Base-by-base conservation (phyloP, 2,888 invertebrate genomes). In the Malthinus flaveolus region DNA sequence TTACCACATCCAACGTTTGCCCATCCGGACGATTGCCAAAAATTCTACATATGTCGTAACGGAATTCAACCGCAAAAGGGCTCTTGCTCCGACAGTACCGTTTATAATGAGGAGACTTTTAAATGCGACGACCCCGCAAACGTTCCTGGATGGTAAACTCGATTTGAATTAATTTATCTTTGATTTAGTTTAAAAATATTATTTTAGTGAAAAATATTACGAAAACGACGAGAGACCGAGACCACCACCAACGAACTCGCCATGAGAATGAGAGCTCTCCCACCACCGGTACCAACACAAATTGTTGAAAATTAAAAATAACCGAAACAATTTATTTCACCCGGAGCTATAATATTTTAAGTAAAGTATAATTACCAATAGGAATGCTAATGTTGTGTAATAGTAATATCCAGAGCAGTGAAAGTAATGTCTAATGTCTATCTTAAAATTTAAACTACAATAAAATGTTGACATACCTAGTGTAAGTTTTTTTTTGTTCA, bases 21-120 rank as follows among this genome's bases (percentile, higher is more conserved):
- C 1, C 90, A 91, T 78, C 88, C 89, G 0, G 87, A 88, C 15
- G 90, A 91, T 75, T 92, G 91, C 74, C 87, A 87, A 73, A 90
- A 90, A 74, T 91, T 91, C 81, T 91, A 90, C 80, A 90, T 91
- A 70, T 91, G 91, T 78, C 83, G 89, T 63, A 89, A 90, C 69
- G 90, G 89, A 0, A 83, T 89, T 2, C 85, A 84, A 68, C 91
- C 91, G 0, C 89, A 90, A 73, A 87, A 87, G 71, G 89, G 90
- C 5, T 86, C 87, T 68, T 91, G 91, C 72, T 83, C 87, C 0
- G 80, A 82, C 0, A 90, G 89, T 36, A 85, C 84, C 51, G 92
- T 91, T 44, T 93, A 91, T 81, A 91, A 91, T 69, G 89, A 90
- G 65, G 87, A 87, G 10, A 86, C 84, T 5, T 88, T 88, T 72